phyloP scores from a whole-genome alignment of 2,888 invertebrate genomes.

The Hemistola chrysoprasaria region DNA sequence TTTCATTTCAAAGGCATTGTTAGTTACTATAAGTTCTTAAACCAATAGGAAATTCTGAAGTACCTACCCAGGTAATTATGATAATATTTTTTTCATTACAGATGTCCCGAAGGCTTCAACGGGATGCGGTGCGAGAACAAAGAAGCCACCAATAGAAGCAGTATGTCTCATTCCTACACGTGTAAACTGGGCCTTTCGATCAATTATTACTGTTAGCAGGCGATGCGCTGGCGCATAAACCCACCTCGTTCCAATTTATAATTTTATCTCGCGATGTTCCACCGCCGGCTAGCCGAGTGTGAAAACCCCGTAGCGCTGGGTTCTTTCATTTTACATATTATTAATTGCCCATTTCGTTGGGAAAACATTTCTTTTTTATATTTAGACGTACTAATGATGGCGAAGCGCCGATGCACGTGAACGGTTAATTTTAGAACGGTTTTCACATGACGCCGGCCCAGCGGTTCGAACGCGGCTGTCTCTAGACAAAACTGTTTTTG shows the following conservation, averaged over 20 bases:
- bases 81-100: constrained; percentile 62
- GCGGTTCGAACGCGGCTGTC: constrained; percentile 36
- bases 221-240: constrained; percentile 60
- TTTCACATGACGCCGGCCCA: constrained; percentile 40
- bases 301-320: constrained; percentile 33
- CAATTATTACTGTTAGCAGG: constrained; percentile 88
- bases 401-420: constrained; percentile 27
- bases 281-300: constrained; percentile 49
- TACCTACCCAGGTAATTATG: no score
- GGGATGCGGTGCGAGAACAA: constrained; percentile 91
- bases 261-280: constrained; percentile 54
- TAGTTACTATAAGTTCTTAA: no score
- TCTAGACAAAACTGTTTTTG: constrained; percentile 39
- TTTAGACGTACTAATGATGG: constrained; percentile 30
- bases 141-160: constrained; percentile 87
- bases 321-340: constrained; percentile 24
- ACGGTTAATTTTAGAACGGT: constrained; percentile 33
- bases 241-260: constrained; percentile 73
- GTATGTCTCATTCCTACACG: constrained; percentile 90
- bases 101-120: constrained; percentile 91
- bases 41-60: no score
- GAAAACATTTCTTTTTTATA: constrained; percentile 29
- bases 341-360: constrained; percentile 29
- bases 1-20: no score
- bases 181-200: constrained; percentile 90